phyloP scores from a whole-genome alignment of 2,113 vertebrate genomes.

The Tragelaphus imberbis region DNA sequence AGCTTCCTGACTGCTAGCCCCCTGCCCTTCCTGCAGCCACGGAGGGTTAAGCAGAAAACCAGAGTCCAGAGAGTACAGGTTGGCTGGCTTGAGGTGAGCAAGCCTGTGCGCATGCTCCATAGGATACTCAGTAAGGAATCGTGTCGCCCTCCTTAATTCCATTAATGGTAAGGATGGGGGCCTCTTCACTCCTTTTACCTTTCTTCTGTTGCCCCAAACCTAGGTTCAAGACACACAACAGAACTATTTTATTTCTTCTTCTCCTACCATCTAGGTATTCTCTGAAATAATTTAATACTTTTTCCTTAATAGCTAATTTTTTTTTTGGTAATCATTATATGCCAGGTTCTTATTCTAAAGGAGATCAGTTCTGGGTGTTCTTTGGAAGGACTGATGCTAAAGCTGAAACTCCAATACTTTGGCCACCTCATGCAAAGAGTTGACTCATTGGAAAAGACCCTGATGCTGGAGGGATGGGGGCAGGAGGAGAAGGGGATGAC shows the following conservation, averaged over 20 bases:
- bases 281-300: neutral
- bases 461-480: too few species aligned
- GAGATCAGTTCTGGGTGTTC: too few species aligned
- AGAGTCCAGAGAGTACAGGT: neutral
- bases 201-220: neutral
- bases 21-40: neutral
- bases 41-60: neutral
- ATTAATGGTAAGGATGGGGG: neutral
- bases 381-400: too few species aligned
- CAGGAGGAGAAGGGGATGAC: too few species aligned
- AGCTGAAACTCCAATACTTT: too few species aligned
- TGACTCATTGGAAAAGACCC: too few species aligned
- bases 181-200: neutral
- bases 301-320: neutral
- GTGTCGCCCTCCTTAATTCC: neutral
- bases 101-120: neutral
- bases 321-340: neutral
- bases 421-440: too few species aligned
- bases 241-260: neutral
- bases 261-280: neutral
- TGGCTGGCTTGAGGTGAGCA: neutral
- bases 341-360: neutral
- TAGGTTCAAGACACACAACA: neutral
- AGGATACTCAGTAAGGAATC: neutral
- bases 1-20: neutral